These are phyloP conservation scores for Hippotragus niger DNA, from an alignment of 2,113 vertebrate genomes.

Conservation along the genomic window DNA sequence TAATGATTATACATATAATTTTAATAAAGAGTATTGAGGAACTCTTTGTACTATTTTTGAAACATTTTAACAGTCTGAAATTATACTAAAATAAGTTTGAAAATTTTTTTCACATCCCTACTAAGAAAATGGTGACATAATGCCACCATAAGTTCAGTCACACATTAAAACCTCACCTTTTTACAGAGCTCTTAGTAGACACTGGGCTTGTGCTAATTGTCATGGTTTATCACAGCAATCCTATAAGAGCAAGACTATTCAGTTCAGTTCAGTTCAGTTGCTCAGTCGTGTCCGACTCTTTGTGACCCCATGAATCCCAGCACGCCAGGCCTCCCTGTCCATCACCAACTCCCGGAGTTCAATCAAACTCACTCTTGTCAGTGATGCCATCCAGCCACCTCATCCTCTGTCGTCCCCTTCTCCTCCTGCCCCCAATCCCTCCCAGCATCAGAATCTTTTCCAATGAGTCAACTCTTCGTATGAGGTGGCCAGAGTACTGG, in stretches of 20 bases:
- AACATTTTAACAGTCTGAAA: slow-evolving; percentile 12
- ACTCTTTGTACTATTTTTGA: neutral
- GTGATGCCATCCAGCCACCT: no score
- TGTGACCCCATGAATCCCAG: no score
- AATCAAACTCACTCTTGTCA: no score
- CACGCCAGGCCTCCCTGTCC: no score
- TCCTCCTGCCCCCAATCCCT: no score
- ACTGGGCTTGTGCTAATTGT: neutral
- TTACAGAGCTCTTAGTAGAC: neutral
- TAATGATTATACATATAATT: neutral
- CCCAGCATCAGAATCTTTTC: no score
- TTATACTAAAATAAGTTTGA: neutral
- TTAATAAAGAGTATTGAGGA: neutral
- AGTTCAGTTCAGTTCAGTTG: no score
- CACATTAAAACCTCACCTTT: neutral
- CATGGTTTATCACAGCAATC: neutral
- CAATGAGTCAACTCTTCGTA: no score
- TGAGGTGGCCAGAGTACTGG: no score
- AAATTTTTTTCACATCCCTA: neutral
- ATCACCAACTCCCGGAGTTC: no score
- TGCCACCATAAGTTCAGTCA: neutral
- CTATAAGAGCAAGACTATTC: neutral
- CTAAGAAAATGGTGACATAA: neutral
- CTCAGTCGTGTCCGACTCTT: no score
- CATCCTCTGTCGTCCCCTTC: no score